Percentiles rank a stretch among this genome's conserved stretches.
Conservation (phyloP, 2,797 vertebrate genomes). For the Knipowitschia caucasica region DNA sequence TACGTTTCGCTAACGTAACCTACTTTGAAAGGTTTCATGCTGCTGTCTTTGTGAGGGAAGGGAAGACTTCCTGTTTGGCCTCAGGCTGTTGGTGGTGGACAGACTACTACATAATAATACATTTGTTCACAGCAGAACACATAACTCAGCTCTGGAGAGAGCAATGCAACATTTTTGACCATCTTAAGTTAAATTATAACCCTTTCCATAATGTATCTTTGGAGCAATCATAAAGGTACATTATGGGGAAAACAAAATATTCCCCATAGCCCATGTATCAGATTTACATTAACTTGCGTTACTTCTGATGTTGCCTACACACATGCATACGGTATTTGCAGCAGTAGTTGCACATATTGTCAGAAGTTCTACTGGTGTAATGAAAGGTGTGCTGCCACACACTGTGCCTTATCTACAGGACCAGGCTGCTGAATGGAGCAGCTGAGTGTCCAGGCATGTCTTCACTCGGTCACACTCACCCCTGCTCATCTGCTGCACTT, state of each 20-base stretch:
- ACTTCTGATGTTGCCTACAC: neutral
- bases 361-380: slow-evolving; percentile 13
- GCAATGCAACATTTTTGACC: neutral
- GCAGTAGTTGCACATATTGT: neutral
- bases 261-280: neutral
- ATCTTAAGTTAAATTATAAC: neutral
- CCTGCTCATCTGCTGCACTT: slow-evolving; percentile 33
- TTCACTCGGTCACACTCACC: slow-evolving; percentile 43
- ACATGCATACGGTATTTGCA: neutral
- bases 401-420: slow-evolving; percentile 50
- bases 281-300: neutral
- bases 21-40: slow-evolving; percentile 3
- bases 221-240: neutral
- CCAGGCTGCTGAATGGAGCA: slow-evolving; percentile 56
- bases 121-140: slow-evolving; percentile 7
- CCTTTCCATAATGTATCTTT: neutral
- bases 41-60: slow-evolving; percentile 3
- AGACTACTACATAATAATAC: slow-evolving; percentile 6
- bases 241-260: neutral
- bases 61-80: neutral
- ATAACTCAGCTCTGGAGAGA: slow-evolving; percentile 2
- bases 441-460: slow-evolving; percentile 43
- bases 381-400: slow-evolving; percentile 24
- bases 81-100: slow-evolving; percentile 15
- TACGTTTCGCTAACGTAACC: too few species aligned